A percentile compares a stretch with the other conserved stretches of the same genome.
Conservation (phyloP, 2,797 vertebrate genomes). For the Lepilemur ruficaudatus region DNA sequence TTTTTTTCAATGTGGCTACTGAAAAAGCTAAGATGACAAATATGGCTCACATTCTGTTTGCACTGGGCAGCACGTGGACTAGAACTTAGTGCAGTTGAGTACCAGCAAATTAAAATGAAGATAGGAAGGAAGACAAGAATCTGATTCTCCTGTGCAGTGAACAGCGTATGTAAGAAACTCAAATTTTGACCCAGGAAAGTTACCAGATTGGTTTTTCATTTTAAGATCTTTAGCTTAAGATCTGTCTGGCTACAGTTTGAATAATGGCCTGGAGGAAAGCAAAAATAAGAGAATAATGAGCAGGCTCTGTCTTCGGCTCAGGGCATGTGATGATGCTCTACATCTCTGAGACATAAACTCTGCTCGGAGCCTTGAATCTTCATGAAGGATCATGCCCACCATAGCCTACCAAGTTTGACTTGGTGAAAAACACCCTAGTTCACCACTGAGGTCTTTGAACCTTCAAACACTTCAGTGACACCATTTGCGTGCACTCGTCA, state of each 20-base stretch:
- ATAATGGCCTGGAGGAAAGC: not conserved
- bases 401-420: not conserved
- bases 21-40: not conserved
- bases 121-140: not conserved
- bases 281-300: not conserved
- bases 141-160: not conserved
- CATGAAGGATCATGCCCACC: not conserved
- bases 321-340: not conserved
- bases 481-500: not conserved
- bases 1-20: not conserved
- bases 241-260: not conserved
- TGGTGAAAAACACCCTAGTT: not conserved
- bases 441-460: not conserved
- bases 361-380: not conserved
- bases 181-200: not conserved
- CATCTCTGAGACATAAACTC: not conserved
- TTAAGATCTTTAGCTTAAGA: not conserved
- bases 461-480: not conserved
- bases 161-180: not conserved
- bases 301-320: not conserved
- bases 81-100: not conserved
- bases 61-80: not conserved
- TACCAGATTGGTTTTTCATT: not conserved
- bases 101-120: not conserved
- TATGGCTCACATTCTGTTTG: not conserved